Conservation (phyloP, 37 sponge, comb jelly and placozoan genomes). For the Mnemiopsis leidyi region DNA sequence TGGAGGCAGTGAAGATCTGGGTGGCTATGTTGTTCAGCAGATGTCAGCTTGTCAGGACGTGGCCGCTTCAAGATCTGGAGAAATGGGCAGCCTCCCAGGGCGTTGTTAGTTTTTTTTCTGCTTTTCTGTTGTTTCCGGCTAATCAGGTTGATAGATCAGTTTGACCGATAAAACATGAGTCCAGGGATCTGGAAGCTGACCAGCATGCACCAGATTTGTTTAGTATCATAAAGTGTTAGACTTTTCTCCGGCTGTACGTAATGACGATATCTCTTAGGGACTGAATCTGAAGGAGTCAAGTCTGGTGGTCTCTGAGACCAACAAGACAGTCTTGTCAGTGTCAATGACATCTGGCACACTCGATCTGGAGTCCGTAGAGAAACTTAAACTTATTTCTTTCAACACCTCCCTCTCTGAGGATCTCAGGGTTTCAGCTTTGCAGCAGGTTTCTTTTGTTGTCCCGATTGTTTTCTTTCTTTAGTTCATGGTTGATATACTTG, state of each 20-base stretch:
- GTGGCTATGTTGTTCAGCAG: constrained; percentile 37
- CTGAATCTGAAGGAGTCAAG: neutral
- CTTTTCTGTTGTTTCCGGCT: no score
- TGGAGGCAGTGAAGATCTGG: constrained; percentile 20
- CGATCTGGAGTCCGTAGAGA: constrained; percentile 33
- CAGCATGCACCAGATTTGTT: no score
- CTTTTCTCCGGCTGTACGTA: no score
- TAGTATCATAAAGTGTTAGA: no score
- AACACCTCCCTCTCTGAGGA: constrained; percentile 22
- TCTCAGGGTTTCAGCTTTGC: constrained; percentile 35
- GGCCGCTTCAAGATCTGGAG: neutral
- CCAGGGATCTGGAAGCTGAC: no score
- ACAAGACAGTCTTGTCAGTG: constrained; percentile 24
- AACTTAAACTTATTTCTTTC: constrained; percentile 23
- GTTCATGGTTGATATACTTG: no score
- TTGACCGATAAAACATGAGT: no score
- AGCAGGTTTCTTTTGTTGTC: constrained; percentile 52
- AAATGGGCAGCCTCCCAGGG: constrained; percentile 56
- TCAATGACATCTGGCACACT: constrained; percentile 50
- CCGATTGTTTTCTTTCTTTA: no score
- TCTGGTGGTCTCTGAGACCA: constrained; percentile 31
- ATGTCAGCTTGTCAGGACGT: constrained; percentile 20
- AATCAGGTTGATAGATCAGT: neutral
- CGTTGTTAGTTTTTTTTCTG: constrained; percentile 51
- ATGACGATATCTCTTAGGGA: no score